Evolutionary conservation across 1,140 invertebrate species (phyloP), one percentile per base, ranked within the genome.

Genomic region (Aleiodes sp.): DNA sequence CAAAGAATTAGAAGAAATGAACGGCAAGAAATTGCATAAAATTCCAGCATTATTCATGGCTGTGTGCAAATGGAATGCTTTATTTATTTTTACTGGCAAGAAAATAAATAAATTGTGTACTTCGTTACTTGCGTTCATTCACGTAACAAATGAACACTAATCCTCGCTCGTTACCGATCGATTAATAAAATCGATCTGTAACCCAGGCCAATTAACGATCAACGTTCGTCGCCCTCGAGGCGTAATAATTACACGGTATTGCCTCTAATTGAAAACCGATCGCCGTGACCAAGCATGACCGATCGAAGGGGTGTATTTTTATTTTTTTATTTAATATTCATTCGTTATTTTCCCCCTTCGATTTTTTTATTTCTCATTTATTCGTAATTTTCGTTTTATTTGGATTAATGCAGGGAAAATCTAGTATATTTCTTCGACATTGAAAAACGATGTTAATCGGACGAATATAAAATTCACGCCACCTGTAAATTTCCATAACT

Each of bases 401-500:
- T n/a, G n/a, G n/a, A n/a, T n/a, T n/a, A n/a, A n/a, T n/a, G n/a
- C 14, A 61, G 31, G n/a, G 12, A 33, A 59, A 61, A 61, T 61
- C 29, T 21, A 28, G 57, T 35, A 26, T 33, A 61, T 33, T 61
- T 14, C 16, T 52, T 26, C 8, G 28, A 59, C 56, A 59, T 59
- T 59, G 56, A 59, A 29, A 28, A 59, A 59, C 28, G 56, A 59
- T 59, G 28, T 29, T 59, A 59, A 59, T 59, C 56, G 26, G 46
- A 59, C n/a, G 9, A 29, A n/a, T 59, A 59, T 59, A 59, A 59
- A 59, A 26, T 12, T 29, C 43, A 29, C 35, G 35, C 24, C 14
- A 68, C 7, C 24, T 26, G 29, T 59, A 68, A 35, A 69, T 69
- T 69, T 69, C 37, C 67, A 63, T 63, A 69, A 69, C 67, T 69